phyloP scores from a whole-genome alignment of 2,113 vertebrate species.

The Passer domesticus region DNA sequence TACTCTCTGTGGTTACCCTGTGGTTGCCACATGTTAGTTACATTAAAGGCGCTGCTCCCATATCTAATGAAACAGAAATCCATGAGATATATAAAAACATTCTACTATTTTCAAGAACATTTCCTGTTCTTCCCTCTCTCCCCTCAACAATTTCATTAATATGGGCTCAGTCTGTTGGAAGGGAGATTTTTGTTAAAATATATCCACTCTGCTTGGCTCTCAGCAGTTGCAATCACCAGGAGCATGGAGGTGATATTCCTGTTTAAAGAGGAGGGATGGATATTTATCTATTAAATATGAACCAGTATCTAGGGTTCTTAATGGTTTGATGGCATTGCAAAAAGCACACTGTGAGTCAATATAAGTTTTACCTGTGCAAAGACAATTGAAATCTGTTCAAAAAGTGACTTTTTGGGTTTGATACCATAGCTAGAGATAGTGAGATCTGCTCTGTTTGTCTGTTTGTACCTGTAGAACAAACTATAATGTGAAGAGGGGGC shows the following conservation, averaged over 20 bases:
- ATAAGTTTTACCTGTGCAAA: neutral
- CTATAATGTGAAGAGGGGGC: neutral
- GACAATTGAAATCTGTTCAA: neutral
- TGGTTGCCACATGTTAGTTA: slow-evolving; percentile 50
- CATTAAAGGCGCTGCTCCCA: slow-evolving; percentile 20
- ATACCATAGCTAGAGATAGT: neutral
- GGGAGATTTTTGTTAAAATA: neutral
- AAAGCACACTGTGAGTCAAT: neutral
- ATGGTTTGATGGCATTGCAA: neutral
- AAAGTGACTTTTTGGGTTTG: neutral
- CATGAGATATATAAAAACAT: neutral
- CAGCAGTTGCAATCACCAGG: neutral
- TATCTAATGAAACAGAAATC: slow-evolving; percentile 43
- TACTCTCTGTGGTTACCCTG: slow-evolving; percentile 47
- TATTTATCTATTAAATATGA: neutral
- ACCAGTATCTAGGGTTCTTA: neutral
- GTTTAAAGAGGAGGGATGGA: neutral
- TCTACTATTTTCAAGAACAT: neutral
- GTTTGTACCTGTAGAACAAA: neutral
- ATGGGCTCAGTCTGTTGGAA: neutral
- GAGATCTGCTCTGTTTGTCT: neutral
- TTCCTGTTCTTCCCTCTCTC: neutral
- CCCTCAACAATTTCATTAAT: neutral
- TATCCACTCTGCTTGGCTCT: neutral
- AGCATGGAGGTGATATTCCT: neutral